These are phyloP conservation scores for Prorops nasuta DNA, from an alignment of 1,140 invertebrate species.

Conservation along the genomic window DNA sequence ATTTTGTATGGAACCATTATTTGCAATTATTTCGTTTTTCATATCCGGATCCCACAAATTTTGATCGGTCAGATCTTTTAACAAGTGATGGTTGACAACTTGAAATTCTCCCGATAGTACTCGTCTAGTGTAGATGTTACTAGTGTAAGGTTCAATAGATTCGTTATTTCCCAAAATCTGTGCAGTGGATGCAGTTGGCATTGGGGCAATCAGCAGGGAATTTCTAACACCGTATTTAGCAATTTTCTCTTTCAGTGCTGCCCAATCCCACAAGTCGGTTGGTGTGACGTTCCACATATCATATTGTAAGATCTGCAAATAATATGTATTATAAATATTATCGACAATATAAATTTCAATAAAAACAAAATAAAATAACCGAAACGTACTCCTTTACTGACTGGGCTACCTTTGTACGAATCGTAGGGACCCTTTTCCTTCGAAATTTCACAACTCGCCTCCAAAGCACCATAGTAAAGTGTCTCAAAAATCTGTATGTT, in stretches of 20 bases:
- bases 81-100: slow-evolving; percentile 95
- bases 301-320: slow-evolving; percentile 81
- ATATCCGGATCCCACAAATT: slow-evolving; percentile 95
- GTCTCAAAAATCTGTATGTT: slow-evolving; percentile 99
- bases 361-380: not conserved
- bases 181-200: slow-evolving; percentile 99
- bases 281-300: slow-evolving; percentile 98
- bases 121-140: slow-evolving; percentile 92
- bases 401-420: slow-evolving; percentile 87
- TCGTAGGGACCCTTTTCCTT: slow-evolving; percentile 84
- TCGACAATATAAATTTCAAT: not conserved
- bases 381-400: slow-evolving; percentile 80
- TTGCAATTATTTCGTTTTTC: slow-evolving; percentile 91
- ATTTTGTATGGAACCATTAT: slow-evolving; percentile 79
- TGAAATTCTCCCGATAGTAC: slow-evolving; percentile 89
- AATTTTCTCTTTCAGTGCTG: slow-evolving; percentile 80
- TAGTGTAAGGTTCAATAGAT: slow-evolving; percentile 97
- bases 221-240: slow-evolving; percentile 90
- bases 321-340: not conserved
- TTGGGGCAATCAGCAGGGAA: slow-evolving; percentile 92
- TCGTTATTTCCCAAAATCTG: slow-evolving; percentile 99
- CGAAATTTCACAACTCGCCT: slow-evolving; percentile 95
- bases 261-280: slow-evolving; percentile 89
- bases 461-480: slow-evolving; percentile 94
- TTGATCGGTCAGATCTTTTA: slow-evolving; percentile 88